Conservation (phyloP, 2,888 invertebrate genomes). For the Agapostemon virescens region DNA sequence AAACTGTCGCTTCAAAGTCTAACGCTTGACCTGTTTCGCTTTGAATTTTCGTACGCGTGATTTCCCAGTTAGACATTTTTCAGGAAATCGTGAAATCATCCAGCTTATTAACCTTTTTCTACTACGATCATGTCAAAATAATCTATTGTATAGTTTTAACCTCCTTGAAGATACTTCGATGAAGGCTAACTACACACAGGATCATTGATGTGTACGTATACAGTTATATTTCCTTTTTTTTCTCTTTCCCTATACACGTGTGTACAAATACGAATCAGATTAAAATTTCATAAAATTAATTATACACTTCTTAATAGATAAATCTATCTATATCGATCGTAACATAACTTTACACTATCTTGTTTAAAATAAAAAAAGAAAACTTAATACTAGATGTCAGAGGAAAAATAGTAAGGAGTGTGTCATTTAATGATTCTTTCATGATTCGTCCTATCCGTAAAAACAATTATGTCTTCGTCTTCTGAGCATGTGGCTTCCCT, state of each 20-base stretch:
- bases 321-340: constrained; percentile 34
- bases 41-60: background rate
- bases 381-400: constrained; percentile 47
- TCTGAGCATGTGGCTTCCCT: constrained; percentile 27
- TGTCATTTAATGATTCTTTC: constrained; percentile 32
- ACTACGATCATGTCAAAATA: background rate
- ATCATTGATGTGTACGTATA: background rate
- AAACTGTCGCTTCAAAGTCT: constrained; percentile 41
- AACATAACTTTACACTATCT: constrained; percentile 26
- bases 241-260: constrained; percentile 5
- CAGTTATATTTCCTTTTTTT: constrained; percentile 4
- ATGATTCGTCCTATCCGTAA: constrained; percentile 25
- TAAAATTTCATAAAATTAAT: constrained; percentile 13
- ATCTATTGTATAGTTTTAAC: constrained; percentile 8
- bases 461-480: constrained; percentile 43
- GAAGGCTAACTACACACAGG: background rate
- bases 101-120: constrained; percentile 35
- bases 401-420: background rate
- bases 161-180: background rate
- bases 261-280: background rate
- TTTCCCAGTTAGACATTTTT: constrained; percentile 39
- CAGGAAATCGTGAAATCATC: no score
- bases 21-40: constrained; percentile 25
- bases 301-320: constrained; percentile 26
- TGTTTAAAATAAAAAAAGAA: constrained; percentile 48